Conservation (phyloP, 1,140 invertebrate genomes). For the Solenopsis invicta region DNA sequence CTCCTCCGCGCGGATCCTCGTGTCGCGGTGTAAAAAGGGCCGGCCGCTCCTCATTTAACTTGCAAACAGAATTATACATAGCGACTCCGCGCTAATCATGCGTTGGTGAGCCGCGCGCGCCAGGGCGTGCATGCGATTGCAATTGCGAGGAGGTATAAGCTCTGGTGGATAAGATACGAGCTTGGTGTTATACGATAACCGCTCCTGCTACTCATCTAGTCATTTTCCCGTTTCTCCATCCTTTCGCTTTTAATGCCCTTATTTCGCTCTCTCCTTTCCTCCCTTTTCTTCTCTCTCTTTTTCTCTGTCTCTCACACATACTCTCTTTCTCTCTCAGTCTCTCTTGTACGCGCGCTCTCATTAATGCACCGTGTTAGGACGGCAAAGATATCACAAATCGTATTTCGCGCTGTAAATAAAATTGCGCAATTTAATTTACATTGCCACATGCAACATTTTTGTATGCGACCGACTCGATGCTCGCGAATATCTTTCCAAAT, state of each 20-base stretch:
- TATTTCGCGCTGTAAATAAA: slow-evolving; percentile 21
- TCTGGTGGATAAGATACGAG: slow-evolving; percentile 38
- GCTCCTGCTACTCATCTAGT: slow-evolving; percentile 35
- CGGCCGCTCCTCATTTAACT: slow-evolving; percentile 52
- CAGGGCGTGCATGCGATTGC: background rate
- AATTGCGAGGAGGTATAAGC: slow-evolving; percentile 24
- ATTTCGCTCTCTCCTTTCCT: background rate
- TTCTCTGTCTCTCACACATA: background rate
- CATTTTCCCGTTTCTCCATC: slow-evolving; percentile 28
- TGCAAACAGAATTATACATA: slow-evolving; percentile 58
- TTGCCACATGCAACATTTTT: slow-evolving; percentile 1
- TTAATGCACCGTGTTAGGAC: slow-evolving; percentile 20
- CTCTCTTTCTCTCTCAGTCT: background rate
- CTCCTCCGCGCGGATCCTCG: background rate
- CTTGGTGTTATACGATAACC: slow-evolving; percentile 39
- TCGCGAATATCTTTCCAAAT: background rate
- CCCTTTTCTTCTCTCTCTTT: too few species aligned
- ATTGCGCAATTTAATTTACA: slow-evolving; percentile 17
- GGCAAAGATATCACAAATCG: background rate
- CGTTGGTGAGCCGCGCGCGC: slow-evolving; percentile 12
- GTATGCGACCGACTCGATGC: too few species aligned
- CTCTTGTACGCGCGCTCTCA: background rate
- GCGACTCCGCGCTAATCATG: slow-evolving; percentile 51
- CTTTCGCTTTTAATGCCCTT: background rate
- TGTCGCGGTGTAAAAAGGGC: background rate